Conservation (phyloP, 2,113 vertebrate species). For the Ivindomyrus marchei region DNA sequence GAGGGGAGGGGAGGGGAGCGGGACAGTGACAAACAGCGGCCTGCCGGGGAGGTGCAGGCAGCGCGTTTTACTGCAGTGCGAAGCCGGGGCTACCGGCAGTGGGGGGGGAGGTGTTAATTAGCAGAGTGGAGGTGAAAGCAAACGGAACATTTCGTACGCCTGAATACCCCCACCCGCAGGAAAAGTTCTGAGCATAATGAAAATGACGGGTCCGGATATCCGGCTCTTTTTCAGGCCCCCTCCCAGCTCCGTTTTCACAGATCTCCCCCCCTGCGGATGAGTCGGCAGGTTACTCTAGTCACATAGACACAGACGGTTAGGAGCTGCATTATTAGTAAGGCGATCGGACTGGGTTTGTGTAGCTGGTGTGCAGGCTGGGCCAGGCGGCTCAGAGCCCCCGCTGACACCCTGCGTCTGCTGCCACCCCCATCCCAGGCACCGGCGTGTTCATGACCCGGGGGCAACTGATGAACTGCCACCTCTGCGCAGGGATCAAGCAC, state of each 20-base stretch:
- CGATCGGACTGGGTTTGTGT: not conserved
- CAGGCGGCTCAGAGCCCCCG: not conserved
- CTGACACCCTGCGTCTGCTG: not conserved
- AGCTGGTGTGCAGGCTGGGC: not conserved
- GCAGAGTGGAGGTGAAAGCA: not conserved
- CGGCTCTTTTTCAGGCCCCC: not conserved
- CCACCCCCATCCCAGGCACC: conserved; percentile 60
- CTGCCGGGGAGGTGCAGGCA: not conserved
- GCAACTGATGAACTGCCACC: conserved; percentile 97
- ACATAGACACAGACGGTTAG: not conserved
- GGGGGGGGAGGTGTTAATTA: not conserved
- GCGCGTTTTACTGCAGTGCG: not conserved
- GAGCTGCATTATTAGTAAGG: not conserved
- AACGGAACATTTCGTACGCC: not conserved
- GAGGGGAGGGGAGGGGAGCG: not conserved
- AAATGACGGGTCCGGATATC: not conserved
- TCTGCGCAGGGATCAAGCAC: conserved; percentile 91
- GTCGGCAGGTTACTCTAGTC: not conserved
- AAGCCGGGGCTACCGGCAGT: not conserved
- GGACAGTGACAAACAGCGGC: conserved; percentile 1
- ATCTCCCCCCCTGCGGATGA: not conserved
- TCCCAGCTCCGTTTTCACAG: not conserved
- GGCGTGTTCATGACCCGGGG: conserved; percentile 91
- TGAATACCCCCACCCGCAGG: not conserved
- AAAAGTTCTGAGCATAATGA: not conserved